Percentiles rank a stretch among this genome's conserved stretches.
Conservation (phyloP, 2,113 vertebrate genomes). For the Dasyornis broadbenti region DNA sequence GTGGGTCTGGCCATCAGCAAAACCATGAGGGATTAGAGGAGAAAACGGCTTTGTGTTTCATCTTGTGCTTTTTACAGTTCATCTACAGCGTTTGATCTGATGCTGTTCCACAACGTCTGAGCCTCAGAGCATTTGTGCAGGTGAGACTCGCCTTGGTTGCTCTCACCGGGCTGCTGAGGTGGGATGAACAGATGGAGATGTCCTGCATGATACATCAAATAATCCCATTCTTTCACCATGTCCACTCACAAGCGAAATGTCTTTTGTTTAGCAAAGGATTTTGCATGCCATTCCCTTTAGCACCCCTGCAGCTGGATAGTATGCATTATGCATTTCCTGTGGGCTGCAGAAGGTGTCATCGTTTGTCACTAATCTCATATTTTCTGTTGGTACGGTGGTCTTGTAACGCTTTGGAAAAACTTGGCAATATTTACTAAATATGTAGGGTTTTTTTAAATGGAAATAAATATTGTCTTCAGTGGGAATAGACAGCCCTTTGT, state of each 20-base stretch:
- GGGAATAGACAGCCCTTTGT: not conserved
- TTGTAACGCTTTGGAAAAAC: not conserved
- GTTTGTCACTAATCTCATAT: not conserved
- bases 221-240: rapidly evolving
- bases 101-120: not conserved
- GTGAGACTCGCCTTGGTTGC: not conserved
- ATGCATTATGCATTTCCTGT: not conserved
- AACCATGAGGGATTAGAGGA: not conserved
- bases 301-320: not conserved
- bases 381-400: not conserved
- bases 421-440: not conserved
- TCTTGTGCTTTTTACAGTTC: not conserved
- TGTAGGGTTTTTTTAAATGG: too few relatives aligned
- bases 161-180: not conserved
- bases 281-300: not conserved
- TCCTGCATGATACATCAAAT: not conserved
- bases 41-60: not conserved
- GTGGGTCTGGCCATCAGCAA: not conserved
- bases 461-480: not conserved
- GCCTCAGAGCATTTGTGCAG: not conserved
- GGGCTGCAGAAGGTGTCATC: not conserved
- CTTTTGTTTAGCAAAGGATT: not conserved
- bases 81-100: not conserved
- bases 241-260: not conserved
- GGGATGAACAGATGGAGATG: not conserved